Conservation (phyloP, 1,140 invertebrate species). For the Asobara japonica region DNA sequence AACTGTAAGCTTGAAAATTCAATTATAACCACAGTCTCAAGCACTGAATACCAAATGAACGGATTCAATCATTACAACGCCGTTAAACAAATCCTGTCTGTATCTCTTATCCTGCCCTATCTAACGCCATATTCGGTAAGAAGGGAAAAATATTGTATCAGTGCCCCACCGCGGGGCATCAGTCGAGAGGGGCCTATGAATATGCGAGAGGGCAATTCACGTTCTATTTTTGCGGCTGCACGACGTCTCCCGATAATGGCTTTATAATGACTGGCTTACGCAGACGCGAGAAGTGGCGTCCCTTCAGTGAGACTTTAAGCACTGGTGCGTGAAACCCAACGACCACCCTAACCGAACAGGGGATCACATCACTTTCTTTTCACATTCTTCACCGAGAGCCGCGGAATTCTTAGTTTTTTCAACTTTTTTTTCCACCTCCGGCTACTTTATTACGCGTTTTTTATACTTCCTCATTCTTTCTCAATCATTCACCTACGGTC, state of each 20-base stretch:
- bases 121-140: background rate
- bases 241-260: conserved; percentile 33
- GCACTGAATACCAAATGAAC: background rate
- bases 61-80: background rate
- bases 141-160: background rate
- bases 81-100: conserved; percentile 3
- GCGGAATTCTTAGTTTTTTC: background rate
- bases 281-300: conserved; percentile 11
- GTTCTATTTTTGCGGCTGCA: conserved; percentile 33
- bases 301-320: conserved; percentile 8
- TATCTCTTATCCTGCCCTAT: conserved; percentile 17
- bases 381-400: background rate
- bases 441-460: conserved; percentile 5
- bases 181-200: conserved; percentile 28
- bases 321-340: conserved; percentile 2
- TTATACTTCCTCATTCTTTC: background rate
- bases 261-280: conserved; percentile 41
- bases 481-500: background rate
- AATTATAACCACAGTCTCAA: background rate
- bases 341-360: background rate
- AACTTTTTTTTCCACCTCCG: background rate
- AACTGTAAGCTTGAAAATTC: background rate
- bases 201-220: conserved; percentile 34
- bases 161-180: background rate
- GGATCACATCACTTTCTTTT: conserved; percentile 2